Conservation (phyloP, 2,113 vertebrate species). For the Peromyscus maniculatus region DNA sequence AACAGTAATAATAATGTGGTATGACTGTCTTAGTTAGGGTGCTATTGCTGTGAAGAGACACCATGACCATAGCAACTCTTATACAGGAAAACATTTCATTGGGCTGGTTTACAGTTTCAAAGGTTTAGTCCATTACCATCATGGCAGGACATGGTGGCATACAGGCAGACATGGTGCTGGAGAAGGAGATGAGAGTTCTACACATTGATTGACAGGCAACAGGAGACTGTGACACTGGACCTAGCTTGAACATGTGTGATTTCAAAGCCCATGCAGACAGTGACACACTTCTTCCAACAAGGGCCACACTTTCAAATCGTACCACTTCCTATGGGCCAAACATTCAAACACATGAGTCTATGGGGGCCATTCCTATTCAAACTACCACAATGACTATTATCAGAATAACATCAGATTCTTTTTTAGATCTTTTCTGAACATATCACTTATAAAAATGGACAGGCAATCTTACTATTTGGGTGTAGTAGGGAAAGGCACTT, state of each 20-base stretch:
- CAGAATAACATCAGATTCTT: background rate
- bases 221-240: background rate
- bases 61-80: background rate
- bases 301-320: background rate
- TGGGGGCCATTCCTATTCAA: background rate
- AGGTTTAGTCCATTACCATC: background rate
- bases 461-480: background rate
- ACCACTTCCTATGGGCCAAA: background rate
- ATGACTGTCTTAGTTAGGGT: background rate
- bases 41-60: background rate
- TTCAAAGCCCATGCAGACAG: background rate
- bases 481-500: background rate
- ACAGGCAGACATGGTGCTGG: background rate
- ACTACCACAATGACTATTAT: background rate
- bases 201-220: too few species aligned
- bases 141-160: background rate
- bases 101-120: background rate
- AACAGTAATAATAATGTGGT: background rate
- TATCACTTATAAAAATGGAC: background rate
- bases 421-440: background rate
- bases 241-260: background rate
- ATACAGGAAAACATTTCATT: background rate
- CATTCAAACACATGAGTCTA: background rate
- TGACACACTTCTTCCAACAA: background rate
- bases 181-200: background rate